Base-by-base conservation (phyloP, 2,888 invertebrate genomes). In the Halictus quadricinctus region DNA sequence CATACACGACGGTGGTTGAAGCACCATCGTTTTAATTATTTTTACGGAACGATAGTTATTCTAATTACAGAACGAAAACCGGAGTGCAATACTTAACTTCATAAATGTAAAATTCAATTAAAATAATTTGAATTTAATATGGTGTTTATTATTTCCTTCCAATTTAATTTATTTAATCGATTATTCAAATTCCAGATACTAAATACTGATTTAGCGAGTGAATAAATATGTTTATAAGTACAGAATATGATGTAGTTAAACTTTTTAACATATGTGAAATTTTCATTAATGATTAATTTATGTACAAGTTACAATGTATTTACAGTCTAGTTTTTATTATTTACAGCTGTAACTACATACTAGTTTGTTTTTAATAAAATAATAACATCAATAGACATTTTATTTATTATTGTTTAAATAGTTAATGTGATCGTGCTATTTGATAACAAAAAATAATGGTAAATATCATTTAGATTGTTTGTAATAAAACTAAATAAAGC, bases 11-110 rank as follows among this genome's bases (percentile, higher is more conserved):
- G 21, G 2, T 8, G 1, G 29, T 21, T 43, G 72, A 78, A 66
- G 78, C 13, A 58, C 18, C 70, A 10, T 46, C 21, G 46, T 76
- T 81, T 41, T 76, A 83, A 76, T 83, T 81, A 76, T 81, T 83
- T 83, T 76, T 83, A 76, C 76, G 72, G 58, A 73, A 76, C 76
- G 72, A 13, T 76, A 58, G 25, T 81, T 83, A 73, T 48, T 48
- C 48, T 72, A 81, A 81, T 81, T 76, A 66, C 15, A 13, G 48
- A 66, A 48, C 4, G 72, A 8, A 54, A 72, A 66, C 18, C 0
- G 66, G 1, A 54, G 64, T 36, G 54, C 25, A 46, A 43, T 12
- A 25, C 41, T 60, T 58, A 54, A 50, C 50, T 50, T 7, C 21
- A 50, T 21, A 50, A 13, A 50, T 21, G 6, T 64, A 64, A 64